phyloP scores from a whole-genome alignment of 2,888 invertebrate species.

The Euclidia mi region DNA sequence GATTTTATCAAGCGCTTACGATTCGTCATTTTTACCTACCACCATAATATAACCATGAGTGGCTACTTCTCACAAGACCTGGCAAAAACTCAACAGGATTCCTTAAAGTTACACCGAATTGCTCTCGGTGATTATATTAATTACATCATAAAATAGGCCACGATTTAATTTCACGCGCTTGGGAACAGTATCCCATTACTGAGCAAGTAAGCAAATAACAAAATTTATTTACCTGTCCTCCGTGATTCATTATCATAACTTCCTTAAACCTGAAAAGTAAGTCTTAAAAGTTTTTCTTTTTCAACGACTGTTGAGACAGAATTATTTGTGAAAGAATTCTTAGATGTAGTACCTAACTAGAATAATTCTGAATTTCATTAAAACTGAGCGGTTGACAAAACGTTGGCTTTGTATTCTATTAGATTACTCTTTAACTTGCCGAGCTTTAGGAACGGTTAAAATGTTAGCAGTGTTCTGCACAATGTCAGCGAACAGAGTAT shows the following conservation, averaged over 20 bases:
- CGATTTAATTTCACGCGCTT: not conserved
- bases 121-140: too few relatives aligned
- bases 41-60: too few relatives aligned
- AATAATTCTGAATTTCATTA: slow-evolving; percentile 10
- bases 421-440: slow-evolving; percentile 2
- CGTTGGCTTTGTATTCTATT: slow-evolving; percentile 2
- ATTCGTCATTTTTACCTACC: too few relatives aligned
- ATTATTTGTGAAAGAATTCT: slow-evolving; percentile 3
- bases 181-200: not conserved
- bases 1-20: too few relatives aligned
- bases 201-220: not conserved
- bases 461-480: not conserved
- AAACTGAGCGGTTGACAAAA: slow-evolving; percentile 2
- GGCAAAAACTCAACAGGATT: too few relatives aligned
- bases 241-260: slow-evolving; percentile 30
- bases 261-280: slow-evolving; percentile 13
- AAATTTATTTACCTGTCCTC: slow-evolving; percentile 4
- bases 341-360: not conserved
- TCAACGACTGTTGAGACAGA: not conserved
- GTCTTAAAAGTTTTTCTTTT: slow-evolving; percentile 2
- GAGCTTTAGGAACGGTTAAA: not conserved
- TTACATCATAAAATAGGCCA: too few relatives aligned
- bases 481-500: not conserved
- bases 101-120: too few relatives aligned
- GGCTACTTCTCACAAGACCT: too few relatives aligned